Evolutionary conservation across 2,113 vertebrate species (phyloP).

Genomic region (Zingel zingel): DNA sequence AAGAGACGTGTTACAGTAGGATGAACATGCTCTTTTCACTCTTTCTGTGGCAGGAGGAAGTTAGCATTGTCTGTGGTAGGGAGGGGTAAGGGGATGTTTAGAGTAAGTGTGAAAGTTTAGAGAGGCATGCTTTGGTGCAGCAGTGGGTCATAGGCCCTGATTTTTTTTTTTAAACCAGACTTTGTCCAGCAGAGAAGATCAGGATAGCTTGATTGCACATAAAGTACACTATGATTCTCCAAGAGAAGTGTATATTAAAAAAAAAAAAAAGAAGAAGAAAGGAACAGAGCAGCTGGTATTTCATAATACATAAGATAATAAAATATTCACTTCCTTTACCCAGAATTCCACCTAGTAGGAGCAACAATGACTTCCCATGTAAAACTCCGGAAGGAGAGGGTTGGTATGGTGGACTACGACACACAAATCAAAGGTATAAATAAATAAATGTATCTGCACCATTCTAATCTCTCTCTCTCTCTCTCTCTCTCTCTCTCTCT

Average conservation of each 20-base stretch:
- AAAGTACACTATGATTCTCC: fast-evolving
- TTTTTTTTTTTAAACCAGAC: not conserved
- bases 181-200: conserved; percentile 2
- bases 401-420: conserved; percentile 79
- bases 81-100: too few relatives aligned
- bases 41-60: conserved; percentile 58
- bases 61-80: not conserved
- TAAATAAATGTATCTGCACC: not conserved
- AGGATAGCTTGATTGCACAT: conserved; percentile 11
- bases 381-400: conserved; percentile 78
- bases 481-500: not conserved
- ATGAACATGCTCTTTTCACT: conserved; percentile 41
- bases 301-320: not conserved
- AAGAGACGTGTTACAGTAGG: conserved; percentile 75
- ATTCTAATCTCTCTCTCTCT: not conserved
- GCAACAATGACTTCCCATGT: conserved; percentile 80
- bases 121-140: conserved; percentile 1
- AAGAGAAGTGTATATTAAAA: not conserved
- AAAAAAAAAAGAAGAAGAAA: not conserved
- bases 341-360: conserved; percentile 74
- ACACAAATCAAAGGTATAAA: conserved; percentile 84
- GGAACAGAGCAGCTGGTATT: not conserved
- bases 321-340: conserved; percentile 15
- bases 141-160: not conserved
- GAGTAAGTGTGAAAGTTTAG: conserved; percentile 4